Conservation (phyloP, 2,113 vertebrate genomes). For the Chinchilla lanigera region DNA sequence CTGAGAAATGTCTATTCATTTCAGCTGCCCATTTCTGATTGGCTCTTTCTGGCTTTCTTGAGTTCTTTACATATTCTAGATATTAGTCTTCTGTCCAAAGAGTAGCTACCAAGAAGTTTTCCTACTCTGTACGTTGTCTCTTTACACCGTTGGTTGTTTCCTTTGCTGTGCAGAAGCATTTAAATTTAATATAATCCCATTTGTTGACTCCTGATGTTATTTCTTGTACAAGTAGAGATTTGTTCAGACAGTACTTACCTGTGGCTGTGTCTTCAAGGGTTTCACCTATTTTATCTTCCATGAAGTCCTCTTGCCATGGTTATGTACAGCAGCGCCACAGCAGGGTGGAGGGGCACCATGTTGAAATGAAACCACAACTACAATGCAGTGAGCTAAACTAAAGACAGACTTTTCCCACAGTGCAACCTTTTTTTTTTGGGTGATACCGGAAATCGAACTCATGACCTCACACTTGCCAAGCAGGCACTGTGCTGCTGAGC, state of each 20-base stretch:
- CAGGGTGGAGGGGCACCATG: rapidly evolving
- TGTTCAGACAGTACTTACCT: not conserved
- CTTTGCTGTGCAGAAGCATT: not conserved
- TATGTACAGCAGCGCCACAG: not conserved
- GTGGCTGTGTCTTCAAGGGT: not conserved
- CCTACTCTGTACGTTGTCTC: not conserved
- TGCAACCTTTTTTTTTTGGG: not conserved
- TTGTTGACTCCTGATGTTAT: not conserved
- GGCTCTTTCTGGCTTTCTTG: not conserved
- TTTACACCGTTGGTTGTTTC: not conserved
- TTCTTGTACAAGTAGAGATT: not conserved
- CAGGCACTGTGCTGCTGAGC: no score
- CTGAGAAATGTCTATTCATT: not conserved
- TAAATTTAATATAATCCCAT: not conserved
- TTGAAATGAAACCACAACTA: not conserved
- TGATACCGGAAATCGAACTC: no score
- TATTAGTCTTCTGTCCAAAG: not conserved
- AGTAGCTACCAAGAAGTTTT: not conserved
- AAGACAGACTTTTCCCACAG: not conserved
- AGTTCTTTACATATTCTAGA: not conserved
- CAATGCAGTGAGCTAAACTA: not conserved
- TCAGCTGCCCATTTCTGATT: not conserved
- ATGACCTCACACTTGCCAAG: no score
- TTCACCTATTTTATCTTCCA: not conserved
- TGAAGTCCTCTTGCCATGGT: not conserved